Conservation (phyloP, 2,797 vertebrate species). For the Parotocinclus haroldoi region DNA sequence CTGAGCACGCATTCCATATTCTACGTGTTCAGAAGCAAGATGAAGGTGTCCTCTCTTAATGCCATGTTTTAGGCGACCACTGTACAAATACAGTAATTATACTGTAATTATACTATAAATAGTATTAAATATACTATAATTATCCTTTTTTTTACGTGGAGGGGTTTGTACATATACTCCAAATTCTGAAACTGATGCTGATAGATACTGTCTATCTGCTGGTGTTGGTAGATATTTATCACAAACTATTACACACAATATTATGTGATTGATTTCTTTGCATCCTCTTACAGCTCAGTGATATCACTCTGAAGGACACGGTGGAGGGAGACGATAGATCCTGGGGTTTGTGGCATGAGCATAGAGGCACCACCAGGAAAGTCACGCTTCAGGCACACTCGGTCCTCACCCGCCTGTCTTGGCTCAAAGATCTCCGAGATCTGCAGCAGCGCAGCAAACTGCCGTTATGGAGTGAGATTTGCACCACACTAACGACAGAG, state of each 20-base stretch:
- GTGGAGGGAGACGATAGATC: conserved; percentile 87
- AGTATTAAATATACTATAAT: too few relatives aligned
- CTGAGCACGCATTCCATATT: conserved; percentile 77
- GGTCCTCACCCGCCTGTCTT: conserved; percentile 83
- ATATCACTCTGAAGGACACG: conserved; percentile 85
- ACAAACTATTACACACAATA: too few relatives aligned
- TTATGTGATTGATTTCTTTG: not conserved
- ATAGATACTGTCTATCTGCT: too few relatives aligned
- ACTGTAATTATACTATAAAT: too few relatives aligned
- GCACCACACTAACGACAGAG: too few relatives aligned
- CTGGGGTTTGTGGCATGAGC: conserved; percentile 92
- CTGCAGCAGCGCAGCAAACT: conserved; percentile 82
- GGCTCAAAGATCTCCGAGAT: conserved; percentile 90
- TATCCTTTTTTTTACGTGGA: too few relatives aligned
- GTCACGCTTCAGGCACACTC: conserved; percentile 89
- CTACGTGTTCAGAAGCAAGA: conserved; percentile 92
- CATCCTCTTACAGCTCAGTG: conserved; percentile 74
- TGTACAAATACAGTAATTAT: too few relatives aligned
- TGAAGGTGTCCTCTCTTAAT: too few relatives aligned
- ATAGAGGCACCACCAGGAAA: conserved; percentile 86
- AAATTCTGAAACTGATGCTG: too few relatives aligned
- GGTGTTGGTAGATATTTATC: too few relatives aligned
- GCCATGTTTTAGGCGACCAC: too few relatives aligned
- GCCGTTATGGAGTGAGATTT: conserved; percentile 78
- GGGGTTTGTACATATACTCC: too few relatives aligned